Evolutionary conservation across 2,113 vertebrate genomes (phyloP), one percentile per base, ranked within the genome.

Genomic region (Periophthalmus modestus): DNA sequence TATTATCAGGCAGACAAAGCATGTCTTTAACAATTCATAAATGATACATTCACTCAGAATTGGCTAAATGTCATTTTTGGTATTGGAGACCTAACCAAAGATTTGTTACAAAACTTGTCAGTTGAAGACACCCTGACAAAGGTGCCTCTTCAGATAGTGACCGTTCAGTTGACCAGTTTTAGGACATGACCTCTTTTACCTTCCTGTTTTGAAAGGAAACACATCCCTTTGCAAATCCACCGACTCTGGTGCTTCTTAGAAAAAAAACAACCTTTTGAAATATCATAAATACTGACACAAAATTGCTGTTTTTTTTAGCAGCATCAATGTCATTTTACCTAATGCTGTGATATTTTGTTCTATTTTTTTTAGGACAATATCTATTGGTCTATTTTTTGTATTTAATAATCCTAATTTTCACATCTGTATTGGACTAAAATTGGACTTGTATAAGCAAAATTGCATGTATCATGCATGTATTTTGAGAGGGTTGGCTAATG

Each of bases 81-180:
- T 24, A 14, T 59, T 11, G 23, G 4, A 28, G 28, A 59, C 57
- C 57, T 24, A 59, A 59, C 13, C 21, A 58, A 14, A 62, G 28
- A 34, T 14, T 15, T 18, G 33, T 34, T 36, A 10, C 6, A 36
- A 34, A 36, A 63, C 36, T 7, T 36, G 16, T 5, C 61, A 34
- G 7, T 34, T 15, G 18, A 63, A 63, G 33, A 65, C 62, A 62
- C 5, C 15, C 23, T 2, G 16, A 34, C 24, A 18, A 28, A 34
- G 28, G 28, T 62, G 59, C 59, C 59, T 62, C 59, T 34, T 39
- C 62, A 65, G 62, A 65, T n/a, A 65, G 62, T 65, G 62, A 62
- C 59, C 62, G 39, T 21, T 39, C 16, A 62, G 15, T 9, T 62
- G 28, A 33, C 59, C 28, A 39, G 62, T 36, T 39, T 39, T 65